Percentiles rank a stretch among this genome's conserved stretches.
Evolutionary conservation across 2,888 invertebrate species (phyloP).

Genomic region (Trichogramma dendrolimi): DNA sequence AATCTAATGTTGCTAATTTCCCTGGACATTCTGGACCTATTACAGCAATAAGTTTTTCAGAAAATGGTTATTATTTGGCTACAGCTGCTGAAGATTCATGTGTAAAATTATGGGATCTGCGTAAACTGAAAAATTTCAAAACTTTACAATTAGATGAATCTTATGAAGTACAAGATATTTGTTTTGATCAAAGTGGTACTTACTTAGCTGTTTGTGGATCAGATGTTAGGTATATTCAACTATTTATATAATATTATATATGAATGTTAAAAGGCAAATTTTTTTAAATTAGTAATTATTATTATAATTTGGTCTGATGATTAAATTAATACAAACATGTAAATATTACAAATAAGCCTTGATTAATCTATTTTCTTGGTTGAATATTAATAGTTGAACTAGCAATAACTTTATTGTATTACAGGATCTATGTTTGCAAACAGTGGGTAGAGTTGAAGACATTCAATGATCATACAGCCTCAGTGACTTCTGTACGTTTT

Average conservation of each 20-base stretch:
- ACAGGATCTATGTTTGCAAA: slow-evolving; percentile 86
- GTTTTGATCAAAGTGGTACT: slow-evolving; percentile 97
- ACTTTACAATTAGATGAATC: slow-evolving; percentile 90
- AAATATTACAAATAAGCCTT: neutral
- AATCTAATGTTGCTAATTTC: slow-evolving; percentile 97
- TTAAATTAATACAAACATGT: too few relatives aligned
- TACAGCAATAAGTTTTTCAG: slow-evolving; percentile 96
- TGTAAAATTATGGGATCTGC: slow-evolving; percentile 97
- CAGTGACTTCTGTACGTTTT: slow-evolving; percentile 94
- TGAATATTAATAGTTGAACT: neutral
- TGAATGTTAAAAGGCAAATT: too few relatives aligned
- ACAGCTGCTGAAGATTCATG: slow-evolving; percentile 97
- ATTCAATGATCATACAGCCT: slow-evolving; percentile 93
- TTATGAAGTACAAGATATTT: slow-evolving; percentile 85
- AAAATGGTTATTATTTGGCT: slow-evolving; percentile 98
- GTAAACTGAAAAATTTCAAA: slow-evolving; percentile 98
- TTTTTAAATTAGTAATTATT: neutral
- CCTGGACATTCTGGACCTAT: slow-evolving; percentile 94
- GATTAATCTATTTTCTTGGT: neutral
- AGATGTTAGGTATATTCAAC: slow-evolving; percentile 73
- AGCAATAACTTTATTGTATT: slow-evolving; percentile 37
- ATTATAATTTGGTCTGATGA: neutral
- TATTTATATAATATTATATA: neutral
- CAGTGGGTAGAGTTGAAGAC: slow-evolving; percentile 94
- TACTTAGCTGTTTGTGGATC: slow-evolving; percentile 95